These are phyloP conservation scores for Microtus montanus DNA, from an alignment of 2,113 vertebrate species.

Conservation along the genomic window DNA sequence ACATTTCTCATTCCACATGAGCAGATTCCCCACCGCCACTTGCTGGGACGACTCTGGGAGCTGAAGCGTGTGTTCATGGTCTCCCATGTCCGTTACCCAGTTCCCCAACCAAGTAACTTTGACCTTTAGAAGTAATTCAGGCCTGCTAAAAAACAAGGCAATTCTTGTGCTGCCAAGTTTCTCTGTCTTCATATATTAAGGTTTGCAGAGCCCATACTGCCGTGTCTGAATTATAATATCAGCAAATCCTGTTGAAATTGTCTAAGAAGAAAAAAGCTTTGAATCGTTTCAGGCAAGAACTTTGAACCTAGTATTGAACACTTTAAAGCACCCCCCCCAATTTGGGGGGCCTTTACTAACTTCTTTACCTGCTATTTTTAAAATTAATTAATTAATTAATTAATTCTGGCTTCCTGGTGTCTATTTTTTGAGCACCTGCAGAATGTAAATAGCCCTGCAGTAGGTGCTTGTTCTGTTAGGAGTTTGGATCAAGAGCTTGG, in stretches of 20 bases:
- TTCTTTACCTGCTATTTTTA: constrained; percentile 57
- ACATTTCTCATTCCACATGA: not conserved
- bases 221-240: constrained; percentile 62
- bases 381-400: constrained; percentile 37
- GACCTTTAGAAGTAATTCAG: constrained; percentile 42
- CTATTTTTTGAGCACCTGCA: constrained; percentile 57
- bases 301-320: constrained; percentile 51
- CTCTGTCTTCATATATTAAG: constrained; percentile 20
- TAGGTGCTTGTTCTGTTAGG: constrained; percentile 48
- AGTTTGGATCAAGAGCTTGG: constrained; percentile 77
- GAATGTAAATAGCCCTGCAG: not conserved
- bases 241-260: constrained; percentile 28
- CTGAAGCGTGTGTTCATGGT: not conserved
- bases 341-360: constrained; percentile 69
- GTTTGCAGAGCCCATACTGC: constrained; percentile 45
- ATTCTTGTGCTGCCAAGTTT: constrained; percentile 28
- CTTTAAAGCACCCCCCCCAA: constrained; percentile 47
- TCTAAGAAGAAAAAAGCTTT: constrained; percentile 33
- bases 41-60: constrained; percentile 12
- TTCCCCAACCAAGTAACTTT: constrained; percentile 39
- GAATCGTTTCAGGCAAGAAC: constrained; percentile 55
- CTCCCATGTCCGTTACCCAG: not conserved
- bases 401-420: constrained; percentile 71
- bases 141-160: constrained; percentile 9
- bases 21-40: not conserved